Conservation (phyloP, 2,888 invertebrate genomes). For the Dastarcus helophoroides region DNA sequence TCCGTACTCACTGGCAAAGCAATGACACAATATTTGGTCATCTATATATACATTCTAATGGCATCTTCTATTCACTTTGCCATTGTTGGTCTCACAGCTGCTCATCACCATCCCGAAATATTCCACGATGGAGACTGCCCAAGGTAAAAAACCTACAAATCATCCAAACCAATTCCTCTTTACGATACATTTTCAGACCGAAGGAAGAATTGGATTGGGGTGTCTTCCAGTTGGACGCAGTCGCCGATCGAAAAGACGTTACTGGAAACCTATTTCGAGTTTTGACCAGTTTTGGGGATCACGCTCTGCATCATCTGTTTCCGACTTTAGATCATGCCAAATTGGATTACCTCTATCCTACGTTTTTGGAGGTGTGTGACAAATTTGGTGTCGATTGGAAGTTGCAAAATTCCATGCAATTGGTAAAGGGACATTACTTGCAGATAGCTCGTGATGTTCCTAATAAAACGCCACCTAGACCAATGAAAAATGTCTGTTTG, state of each 20-base stretch:
- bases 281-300: constrained; percentile 65
- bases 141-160: constrained; percentile 35
- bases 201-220: constrained; percentile 55
- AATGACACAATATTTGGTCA: constrained; percentile 30
- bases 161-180: constrained; percentile 1
- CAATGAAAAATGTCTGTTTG: constrained; percentile 7
- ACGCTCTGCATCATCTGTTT: constrained; percentile 68
- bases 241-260: constrained; percentile 58
- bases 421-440: constrained; percentile 54
- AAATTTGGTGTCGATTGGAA: constrained; percentile 48
- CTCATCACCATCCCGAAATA: constrained; percentile 69
- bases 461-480: constrained; percentile 28
- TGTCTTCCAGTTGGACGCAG: constrained; percentile 60
- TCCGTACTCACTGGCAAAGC: constrained; percentile 15
- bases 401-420: constrained; percentile 43
- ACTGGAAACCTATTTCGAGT: constrained; percentile 54
- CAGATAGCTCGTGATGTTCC: constrained; percentile 43
- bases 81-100: constrained; percentile 57
- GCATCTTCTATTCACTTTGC: constrained; percentile 50
- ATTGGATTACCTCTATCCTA: constrained; percentile 52
- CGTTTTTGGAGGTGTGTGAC: constrained; percentile 48
- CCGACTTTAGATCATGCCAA: constrained; percentile 70
- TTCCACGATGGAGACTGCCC: constrained; percentile 67
- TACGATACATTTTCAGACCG: constrained; percentile 16
- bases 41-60: constrained; percentile 52